phyloP scores from a whole-genome alignment of 2,797 vertebrate species.

The Phrynocephalus guinanensis region DNA sequence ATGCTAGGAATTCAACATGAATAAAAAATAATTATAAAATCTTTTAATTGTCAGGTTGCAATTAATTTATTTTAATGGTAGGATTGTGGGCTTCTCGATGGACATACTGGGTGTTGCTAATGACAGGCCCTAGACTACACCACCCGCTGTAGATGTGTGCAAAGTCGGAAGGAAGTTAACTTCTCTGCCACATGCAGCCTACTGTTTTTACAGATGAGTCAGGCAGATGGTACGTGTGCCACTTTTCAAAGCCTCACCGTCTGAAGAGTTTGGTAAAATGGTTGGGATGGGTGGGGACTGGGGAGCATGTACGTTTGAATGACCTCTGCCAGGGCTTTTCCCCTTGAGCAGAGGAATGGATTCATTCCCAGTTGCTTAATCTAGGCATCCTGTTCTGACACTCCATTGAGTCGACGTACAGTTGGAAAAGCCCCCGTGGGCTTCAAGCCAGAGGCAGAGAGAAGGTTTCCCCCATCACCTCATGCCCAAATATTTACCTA shows the following conservation, averaged over 20 bases:
- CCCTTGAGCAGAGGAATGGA: not conserved
- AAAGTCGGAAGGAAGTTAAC: not conserved
- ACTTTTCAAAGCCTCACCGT: not conserved
- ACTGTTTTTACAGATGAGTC: conserved; percentile 13
- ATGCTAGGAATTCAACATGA: not conserved
- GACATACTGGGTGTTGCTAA: not conserved
- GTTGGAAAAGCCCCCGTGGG: conserved; percentile 35
- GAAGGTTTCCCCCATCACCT: conserved; percentile 60
- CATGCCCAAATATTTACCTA: conserved; percentile 55
- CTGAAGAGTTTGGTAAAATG: not conserved
- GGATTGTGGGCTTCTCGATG: not conserved
- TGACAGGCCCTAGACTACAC: not conserved
- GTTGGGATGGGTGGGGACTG: not conserved
- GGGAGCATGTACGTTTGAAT: not conserved
- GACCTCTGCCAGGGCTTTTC: not conserved
- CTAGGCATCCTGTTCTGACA: conserved; percentile 12
- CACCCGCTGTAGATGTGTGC: not conserved
- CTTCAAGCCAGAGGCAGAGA: conserved; percentile 24
- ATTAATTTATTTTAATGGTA: not conserved
- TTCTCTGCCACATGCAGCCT: not conserved
- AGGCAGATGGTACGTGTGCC: not conserved
- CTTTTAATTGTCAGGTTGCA: not conserved
- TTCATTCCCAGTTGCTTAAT: conserved; percentile 22
- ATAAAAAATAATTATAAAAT: not conserved
- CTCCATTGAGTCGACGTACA: not conserved